Conservation (phyloP, 2,113 vertebrate species). For the Tylochromis polylepis region DNA sequence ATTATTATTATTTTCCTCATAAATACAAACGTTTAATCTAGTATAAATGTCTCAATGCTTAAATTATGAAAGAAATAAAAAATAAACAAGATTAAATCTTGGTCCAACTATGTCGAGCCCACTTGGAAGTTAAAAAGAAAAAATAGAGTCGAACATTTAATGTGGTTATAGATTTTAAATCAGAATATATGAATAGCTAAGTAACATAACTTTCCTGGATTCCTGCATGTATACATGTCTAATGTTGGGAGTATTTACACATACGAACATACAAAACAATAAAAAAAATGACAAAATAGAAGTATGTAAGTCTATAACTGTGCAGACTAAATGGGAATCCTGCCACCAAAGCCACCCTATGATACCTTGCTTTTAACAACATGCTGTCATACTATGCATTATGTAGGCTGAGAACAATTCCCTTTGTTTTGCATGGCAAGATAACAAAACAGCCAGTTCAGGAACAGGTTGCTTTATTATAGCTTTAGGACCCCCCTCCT, state of each 20-base stretch:
- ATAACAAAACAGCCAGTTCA: slow-evolving; percentile 61
- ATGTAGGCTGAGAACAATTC: slow-evolving; percentile 29
- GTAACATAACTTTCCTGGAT: not conserved
- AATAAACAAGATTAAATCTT: not conserved
- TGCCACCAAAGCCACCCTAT: not conserved
- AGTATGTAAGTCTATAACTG: not conserved
- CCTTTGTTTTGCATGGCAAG: slow-evolving; percentile 23
- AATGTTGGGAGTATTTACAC: not conserved
- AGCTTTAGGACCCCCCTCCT: not conserved
- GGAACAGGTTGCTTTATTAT: slow-evolving; percentile 41
- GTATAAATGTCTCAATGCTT: not conserved
- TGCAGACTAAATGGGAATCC: not conserved
- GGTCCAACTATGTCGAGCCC: not conserved
- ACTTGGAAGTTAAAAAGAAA: not conserved
- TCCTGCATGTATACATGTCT: not conserved
- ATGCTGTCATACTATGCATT: not conserved
- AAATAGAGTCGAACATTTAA: not conserved
- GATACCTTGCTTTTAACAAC: not conserved
- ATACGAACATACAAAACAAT: not conserved
- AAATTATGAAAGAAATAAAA: not conserved
- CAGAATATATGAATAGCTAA: not conserved
- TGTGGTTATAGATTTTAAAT: not conserved
- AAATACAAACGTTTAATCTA: not conserved
- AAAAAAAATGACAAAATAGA: not conserved
- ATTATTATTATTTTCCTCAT: not conserved